Base-by-base conservation (phyloP, 2,113 vertebrate genomes). In the Illadopsis cleaveri region DNA sequence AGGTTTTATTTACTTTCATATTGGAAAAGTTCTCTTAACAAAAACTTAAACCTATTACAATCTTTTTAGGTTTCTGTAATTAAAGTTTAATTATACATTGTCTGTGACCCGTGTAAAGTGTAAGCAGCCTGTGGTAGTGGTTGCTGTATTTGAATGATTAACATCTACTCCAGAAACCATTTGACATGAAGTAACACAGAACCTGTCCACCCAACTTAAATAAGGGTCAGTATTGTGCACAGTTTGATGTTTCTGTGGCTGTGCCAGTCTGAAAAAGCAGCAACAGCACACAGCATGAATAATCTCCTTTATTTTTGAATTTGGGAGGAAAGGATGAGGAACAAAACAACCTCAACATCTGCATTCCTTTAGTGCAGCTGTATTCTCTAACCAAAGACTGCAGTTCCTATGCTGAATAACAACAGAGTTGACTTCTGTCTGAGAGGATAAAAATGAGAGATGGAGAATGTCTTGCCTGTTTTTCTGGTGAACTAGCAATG, bases 231-330 rank as follows among this genome's bases (percentile, higher is more conserved):
- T n/a, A 30, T 87, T 38, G 12, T 38, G 42, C 33, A 91, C 25
- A 70, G 35, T 44, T 76, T 68, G 62, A 47, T 81, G 40, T 77
- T 51, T 82, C 69, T 56, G 73, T 91, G 82, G 71, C 64, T 73
- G 78, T 94, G 51, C 78, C 92, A 96, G 84, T 84, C 75, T 93
- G n/a, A 45, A 91, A 94, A 93, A 73, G 56, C 42, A 83, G 38
- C 6, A 44, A 64, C 47, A 91, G 66, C 40, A 48, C 35, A 20
- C 5, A 60, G 40, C 61, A 86, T 93, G 90, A 97, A 95, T 88
- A 61, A 56, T 64, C 75, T 83, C 62, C 16, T 94, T 97, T 90
- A 84, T 83, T 83, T 86, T 68, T 78, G 4, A 82, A 78, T 86
- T 57, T 77, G 42, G 6, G 64, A 70, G 45, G 38, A 51, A 56